Percentiles rank a stretch among this genome's conserved stretches.
Conservation (phyloP, 2,797 vertebrate genomes). For the Hydrocynus forskahlii region DNA sequence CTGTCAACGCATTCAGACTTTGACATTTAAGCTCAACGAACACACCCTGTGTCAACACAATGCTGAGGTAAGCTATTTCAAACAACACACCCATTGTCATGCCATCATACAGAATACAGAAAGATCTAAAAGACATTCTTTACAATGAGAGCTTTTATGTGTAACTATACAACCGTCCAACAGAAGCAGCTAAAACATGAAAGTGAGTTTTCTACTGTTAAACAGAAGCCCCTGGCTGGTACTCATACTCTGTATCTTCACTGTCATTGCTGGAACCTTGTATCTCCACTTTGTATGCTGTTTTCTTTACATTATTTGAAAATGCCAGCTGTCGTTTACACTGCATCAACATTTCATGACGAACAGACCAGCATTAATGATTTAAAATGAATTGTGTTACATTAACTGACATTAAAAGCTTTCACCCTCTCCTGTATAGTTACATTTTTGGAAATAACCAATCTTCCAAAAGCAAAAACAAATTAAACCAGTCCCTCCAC, state of each 20-base stretch:
- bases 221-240: background rate
- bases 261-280: too few relatives aligned
- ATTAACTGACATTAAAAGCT: too few relatives aligned
- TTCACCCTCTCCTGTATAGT: too few relatives aligned
- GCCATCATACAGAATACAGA: slow-evolving; percentile 1
- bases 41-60: slow-evolving; percentile 44
- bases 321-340: too few relatives aligned
- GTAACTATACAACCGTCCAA: background rate
- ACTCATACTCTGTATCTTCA: background rate
- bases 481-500: background rate
- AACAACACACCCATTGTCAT: slow-evolving; percentile 48
- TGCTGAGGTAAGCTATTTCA: slow-evolving; percentile 22
- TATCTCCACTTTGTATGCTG: too few relatives aligned
- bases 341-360: too few relatives aligned
- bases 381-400: too few relatives aligned
- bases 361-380: too few relatives aligned
- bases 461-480: background rate
- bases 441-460: too few relatives aligned
- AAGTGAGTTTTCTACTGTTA: slow-evolving; percentile 1
- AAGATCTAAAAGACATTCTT: slow-evolving; percentile 18
- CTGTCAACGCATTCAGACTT: slow-evolving; percentile 6
- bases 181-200: background rate
- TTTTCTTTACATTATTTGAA: too few relatives aligned
- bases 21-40: slow-evolving; percentile 33
- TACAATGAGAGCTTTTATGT: background rate